Evolutionary conservation across 2,888 invertebrate genomes (phyloP).

Genomic region (Hypselothyrea guttata): DNA sequence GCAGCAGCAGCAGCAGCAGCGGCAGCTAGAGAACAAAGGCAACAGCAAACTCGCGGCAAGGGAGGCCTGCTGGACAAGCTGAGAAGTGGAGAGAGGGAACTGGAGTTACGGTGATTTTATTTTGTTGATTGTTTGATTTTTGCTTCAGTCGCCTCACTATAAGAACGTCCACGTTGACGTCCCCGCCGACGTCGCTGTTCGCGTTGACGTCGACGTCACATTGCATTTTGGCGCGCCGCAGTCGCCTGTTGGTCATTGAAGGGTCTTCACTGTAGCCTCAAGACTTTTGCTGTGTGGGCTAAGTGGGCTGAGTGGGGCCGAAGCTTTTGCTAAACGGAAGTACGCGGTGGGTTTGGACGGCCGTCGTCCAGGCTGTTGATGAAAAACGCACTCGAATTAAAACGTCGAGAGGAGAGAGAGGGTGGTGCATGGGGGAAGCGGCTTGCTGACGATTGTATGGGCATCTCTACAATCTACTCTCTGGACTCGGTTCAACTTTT

Average conservation of each 20-base stretch:
- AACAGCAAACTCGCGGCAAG: conserved; percentile 13
- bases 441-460: background rate
- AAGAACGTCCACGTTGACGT: conserved; percentile 15
- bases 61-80: conserved; percentile 31
- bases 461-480: background rate
- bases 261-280: conserved; percentile 74
- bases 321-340: conserved; percentile 55
- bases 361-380: conserved; percentile 51
- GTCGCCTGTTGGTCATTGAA: conserved; percentile 63
- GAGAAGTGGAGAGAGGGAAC: conserved; percentile 1
- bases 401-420: conserved; percentile 32
- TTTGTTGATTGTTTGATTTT: conserved; percentile 77
- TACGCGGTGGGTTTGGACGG: conserved; percentile 34
- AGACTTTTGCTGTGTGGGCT: conserved; percentile 64
- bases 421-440: background rate
- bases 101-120: conserved; percentile 61
- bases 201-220: conserved; percentile 5
- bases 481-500: conserved; percentile 33
- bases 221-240: conserved; percentile 73
- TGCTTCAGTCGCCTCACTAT: conserved; percentile 51
- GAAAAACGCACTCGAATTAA: conserved; percentile 78
- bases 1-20: too few relatives aligned
- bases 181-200: conserved; percentile 5
- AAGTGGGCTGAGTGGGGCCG: conserved; percentile 4
- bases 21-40: conserved; percentile 65